phyloP scores from a whole-genome alignment of 2,113 vertebrate genomes.

The Probosciger aterrimus region DNA sequence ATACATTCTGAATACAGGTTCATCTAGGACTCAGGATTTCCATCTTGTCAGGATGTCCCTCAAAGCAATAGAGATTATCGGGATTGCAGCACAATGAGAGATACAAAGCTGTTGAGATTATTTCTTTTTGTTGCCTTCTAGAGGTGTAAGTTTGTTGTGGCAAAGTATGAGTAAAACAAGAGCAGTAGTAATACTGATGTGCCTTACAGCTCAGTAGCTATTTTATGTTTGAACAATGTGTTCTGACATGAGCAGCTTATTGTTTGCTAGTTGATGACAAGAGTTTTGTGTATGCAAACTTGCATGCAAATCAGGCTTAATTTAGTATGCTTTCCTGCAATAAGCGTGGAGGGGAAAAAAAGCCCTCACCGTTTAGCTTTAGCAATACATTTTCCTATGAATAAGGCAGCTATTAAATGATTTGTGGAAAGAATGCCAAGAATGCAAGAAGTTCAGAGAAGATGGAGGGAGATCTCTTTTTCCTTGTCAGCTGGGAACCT shows the following conservation, averaged over 20 bases:
- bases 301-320: slow-evolving; percentile 52
- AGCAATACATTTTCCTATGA: slow-evolving; percentile 52
- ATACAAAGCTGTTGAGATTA: background rate
- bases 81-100: background rate
- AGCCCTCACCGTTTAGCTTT: background rate
- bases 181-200: background rate
- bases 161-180: background rate
- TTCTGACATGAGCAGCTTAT: slow-evolving; percentile 7
- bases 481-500: background rate
- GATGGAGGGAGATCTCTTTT: background rate
- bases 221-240: background rate
- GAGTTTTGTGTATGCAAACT: slow-evolving; percentile 58
- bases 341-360: background rate
- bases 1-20: background rate
- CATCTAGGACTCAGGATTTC: background rate
- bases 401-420: slow-evolving; percentile 14
- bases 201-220: background rate
- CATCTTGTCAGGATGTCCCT: background rate
- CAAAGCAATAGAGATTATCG: background rate
- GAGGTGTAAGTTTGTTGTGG: background rate
- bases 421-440: slow-evolving; percentile 41
- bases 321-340: slow-evolving; percentile 30
- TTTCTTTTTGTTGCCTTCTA: background rate
- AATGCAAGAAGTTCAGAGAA: slow-evolving; percentile 32
- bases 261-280: slow-evolving; percentile 31